Conservation (phyloP, 2,888 invertebrate species). For the Stenotaenia linearis region DNA sequence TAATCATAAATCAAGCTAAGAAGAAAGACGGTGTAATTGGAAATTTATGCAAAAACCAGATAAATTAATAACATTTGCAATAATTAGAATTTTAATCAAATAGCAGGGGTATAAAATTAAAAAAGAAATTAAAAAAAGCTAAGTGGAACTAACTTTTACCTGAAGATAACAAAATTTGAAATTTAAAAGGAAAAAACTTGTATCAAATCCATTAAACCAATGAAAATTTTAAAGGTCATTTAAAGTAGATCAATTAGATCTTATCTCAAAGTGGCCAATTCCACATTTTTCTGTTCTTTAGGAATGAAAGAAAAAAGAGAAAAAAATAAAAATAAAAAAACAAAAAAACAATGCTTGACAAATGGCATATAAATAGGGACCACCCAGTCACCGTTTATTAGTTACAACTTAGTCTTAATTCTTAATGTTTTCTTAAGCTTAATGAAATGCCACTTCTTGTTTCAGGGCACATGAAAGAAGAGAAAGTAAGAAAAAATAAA, state of each 20-base stretch:
- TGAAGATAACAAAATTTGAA: slow-evolving; percentile 6
- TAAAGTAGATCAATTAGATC: neutral
- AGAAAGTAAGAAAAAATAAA: neutral
- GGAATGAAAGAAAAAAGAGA: neutral
- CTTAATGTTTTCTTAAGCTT: slow-evolving; percentile 19
- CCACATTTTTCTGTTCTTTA: neutral
- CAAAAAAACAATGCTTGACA: neutral
- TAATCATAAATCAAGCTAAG: slow-evolving; percentile 32
- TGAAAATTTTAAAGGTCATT: neutral
- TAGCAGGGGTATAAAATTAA: neutral
- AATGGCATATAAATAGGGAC: neutral
- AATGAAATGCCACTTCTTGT: slow-evolving; percentile 14
- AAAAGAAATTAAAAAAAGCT: slow-evolving; percentile 3
- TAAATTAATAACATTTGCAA: slow-evolving; percentile 33
- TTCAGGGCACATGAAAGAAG: neutral
- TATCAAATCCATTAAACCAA: neutral
- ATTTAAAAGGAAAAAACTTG: neutral
- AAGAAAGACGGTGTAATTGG: slow-evolving; percentile 29
- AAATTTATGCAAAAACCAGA: slow-evolving; percentile 32
- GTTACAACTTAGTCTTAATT: slow-evolving; percentile 3
- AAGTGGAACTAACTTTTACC: neutral
- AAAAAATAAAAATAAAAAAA: neutral
- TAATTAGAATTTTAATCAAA: slow-evolving; percentile 35
- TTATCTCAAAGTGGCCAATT: neutral
- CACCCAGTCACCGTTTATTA: neutral